Evolutionary conservation across 1,140 invertebrate genomes (phyloP).

Genomic region (Papilio glaucus): DNA sequence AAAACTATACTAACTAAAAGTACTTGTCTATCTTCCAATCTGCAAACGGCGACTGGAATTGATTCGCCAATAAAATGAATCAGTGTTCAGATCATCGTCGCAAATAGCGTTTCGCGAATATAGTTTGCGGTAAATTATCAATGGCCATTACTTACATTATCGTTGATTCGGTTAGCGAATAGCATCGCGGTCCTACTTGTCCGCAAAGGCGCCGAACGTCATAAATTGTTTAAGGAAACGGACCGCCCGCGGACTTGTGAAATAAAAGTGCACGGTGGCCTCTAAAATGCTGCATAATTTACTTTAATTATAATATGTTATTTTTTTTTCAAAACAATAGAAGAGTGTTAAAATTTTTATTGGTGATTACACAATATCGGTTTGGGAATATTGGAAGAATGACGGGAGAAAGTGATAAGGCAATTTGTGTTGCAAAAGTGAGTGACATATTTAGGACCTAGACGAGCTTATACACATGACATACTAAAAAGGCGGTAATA

Average conservation of each 20-base stretch:
- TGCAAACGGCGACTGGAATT: conserved; percentile 45
- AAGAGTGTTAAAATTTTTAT: conserved; percentile 41
- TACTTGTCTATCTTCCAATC: conserved; percentile 39
- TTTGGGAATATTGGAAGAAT: too few species aligned
- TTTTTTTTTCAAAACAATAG: not conserved
- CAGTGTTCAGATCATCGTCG: conserved; percentile 66
- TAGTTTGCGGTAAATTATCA: conserved; percentile 64
- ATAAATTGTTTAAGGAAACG: conserved; percentile 74
- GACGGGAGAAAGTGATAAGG: too few species aligned
- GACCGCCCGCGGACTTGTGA: conserved; percentile 57
- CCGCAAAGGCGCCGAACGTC: conserved; percentile 66
- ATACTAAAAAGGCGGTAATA: too few species aligned
- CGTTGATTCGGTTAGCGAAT: conserved; percentile 70
- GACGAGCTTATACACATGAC: too few species aligned
- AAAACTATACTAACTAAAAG: too few species aligned
- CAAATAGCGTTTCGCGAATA: conserved; percentile 61
- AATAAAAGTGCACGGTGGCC: conserved; percentile 35
- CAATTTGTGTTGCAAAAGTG: too few species aligned
- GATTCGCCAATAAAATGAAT: conserved; percentile 68
- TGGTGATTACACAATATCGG: too few species aligned
- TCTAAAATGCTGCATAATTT: conserved; percentile 54
- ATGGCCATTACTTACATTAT: conserved; percentile 70
- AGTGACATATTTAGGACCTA: too few species aligned
- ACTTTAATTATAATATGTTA: conserved; percentile 10
- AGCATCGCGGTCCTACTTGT: conserved; percentile 49